Base-by-base conservation (phyloP, 2,113 vertebrate species). In the Rhadina sibilatrix region DNA sequence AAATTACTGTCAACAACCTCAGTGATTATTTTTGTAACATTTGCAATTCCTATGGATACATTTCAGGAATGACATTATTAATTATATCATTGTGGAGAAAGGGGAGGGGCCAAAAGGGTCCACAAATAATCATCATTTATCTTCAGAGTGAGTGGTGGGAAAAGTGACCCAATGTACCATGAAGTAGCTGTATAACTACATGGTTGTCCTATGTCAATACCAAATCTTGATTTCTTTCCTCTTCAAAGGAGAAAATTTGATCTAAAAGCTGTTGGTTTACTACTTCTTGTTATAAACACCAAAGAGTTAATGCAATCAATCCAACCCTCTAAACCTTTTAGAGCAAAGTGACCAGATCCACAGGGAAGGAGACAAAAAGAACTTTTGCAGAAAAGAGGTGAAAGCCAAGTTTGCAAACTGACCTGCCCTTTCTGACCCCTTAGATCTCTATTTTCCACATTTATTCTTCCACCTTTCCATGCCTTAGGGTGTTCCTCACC, bases 291-390 rank as follows among this genome's bases (percentile, higher is more conserved):
- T 44, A 40, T 3, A 59, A 82, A 47, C 66, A 17, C 4, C 30
- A 12, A 69, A 28, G 2, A 46, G 17, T 30, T 52, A 68, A 37
- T 21, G 18, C 0, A 6, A 79, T 22, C 5, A 72, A 59, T 74
- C 11, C 30, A 59, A 7, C 5, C n/a, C 21, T 31, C 35, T 15
- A 52, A 85, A 15, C 6, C 15, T 66, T 81, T 65, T 30, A 61
- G 19, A 42, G 8, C 15, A 15, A 81, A 81, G 11, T 0, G 1
- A 22, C 1, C 18, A 37, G 11, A 37, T 30, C 37, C 11, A 16
- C 8, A 57, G 9, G 15, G 21, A 69, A 79, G 18, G 35, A 64
- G 5, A 7, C 8, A 54, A 87, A 65, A 93, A 5, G 4, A 57
- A 3, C 6, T 84, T 56, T 72, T 50, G 12, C 5, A 70, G 35